Evolutionary conservation across 2,113 vertebrate species (phyloP).

Genomic region (Corydoras sp.): DNA sequence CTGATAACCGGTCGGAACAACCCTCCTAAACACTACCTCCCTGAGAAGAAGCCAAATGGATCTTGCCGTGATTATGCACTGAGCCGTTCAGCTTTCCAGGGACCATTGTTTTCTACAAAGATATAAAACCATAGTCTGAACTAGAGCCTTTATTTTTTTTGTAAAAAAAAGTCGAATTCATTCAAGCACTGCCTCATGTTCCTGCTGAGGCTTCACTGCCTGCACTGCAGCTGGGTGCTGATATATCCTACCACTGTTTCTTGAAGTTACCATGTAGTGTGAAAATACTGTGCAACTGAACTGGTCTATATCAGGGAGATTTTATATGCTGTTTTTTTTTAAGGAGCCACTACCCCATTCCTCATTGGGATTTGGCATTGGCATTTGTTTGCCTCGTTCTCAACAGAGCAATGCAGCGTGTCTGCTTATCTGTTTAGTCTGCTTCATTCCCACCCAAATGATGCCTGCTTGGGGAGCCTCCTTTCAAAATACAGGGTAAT

Average conservation of each 20-base stretch:
- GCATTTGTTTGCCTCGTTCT: too few species aligned
- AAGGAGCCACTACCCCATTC: not conserved
- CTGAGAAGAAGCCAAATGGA: constrained; percentile 45
- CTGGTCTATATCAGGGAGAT: too few species aligned
- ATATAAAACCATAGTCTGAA: not conserved
- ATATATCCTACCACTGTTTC: not conserved
- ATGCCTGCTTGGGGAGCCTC: not conserved
- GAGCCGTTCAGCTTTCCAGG: not conserved
- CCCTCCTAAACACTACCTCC: constrained; percentile 76
- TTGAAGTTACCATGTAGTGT: constrained; percentile 1
- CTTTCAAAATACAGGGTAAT: not conserved
- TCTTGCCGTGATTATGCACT: not conserved
- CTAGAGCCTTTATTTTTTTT: constrained; percentile 6
- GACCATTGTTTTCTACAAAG: constrained; percentile 28
- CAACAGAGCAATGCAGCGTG: too few species aligned
- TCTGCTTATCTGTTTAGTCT: not conserved
- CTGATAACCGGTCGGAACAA: constrained; percentile 63
- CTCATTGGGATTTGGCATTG: too few species aligned
- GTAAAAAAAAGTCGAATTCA: not conserved
- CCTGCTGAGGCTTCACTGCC: not conserved
- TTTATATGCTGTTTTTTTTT: too few species aligned
- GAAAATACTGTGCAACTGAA: not conserved
- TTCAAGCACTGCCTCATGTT: constrained; percentile 36
- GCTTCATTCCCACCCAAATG: not conserved
- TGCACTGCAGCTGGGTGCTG: constrained; percentile 2